Percentiles rank a stretch among this genome's conserved stretches.
These are phyloP conservation scores for Mionectes macconnelli DNA, from an alignment of 2,113 vertebrate genomes.

Conservation along the genomic window DNA sequence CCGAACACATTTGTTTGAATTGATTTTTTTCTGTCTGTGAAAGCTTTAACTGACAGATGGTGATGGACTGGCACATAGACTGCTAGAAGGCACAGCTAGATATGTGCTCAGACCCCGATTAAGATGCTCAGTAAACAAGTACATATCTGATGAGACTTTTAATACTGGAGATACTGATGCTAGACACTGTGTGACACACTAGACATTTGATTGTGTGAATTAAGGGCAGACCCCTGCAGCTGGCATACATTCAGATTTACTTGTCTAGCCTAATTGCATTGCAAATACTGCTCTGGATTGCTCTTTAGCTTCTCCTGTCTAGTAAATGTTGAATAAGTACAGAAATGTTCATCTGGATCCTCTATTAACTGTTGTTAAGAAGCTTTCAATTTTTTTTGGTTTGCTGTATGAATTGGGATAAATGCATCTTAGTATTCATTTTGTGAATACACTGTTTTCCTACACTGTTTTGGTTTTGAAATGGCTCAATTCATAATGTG, in stretches of 20 bases:
- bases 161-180: constrained; percentile 59
- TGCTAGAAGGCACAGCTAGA: constrained; percentile 36
- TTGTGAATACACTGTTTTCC: constrained; percentile 32
- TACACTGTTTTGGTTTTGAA: constrained; percentile 44
- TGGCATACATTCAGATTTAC: constrained; percentile 72
- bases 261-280: constrained; percentile 78
- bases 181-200: constrained; percentile 40
- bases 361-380: constrained; percentile 31
- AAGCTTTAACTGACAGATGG: constrained; percentile 75
- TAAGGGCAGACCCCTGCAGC: constrained; percentile 70
- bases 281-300: constrained; percentile 74
- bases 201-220: constrained; percentile 75
- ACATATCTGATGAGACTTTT: constrained; percentile 71
- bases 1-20: constrained; percentile 62
- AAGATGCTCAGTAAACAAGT: constrained; percentile 62
- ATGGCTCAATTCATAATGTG: constrained; percentile 55
- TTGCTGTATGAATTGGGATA: constrained; percentile 11
- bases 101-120: constrained; percentile 25
- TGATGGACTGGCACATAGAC: constrained; percentile 57
- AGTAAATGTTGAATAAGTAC: constrained; percentile 43
- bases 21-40: constrained; percentile 53
- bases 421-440: constrained; percentile 36
- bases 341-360: constrained; percentile 35
- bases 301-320: constrained; percentile 44
- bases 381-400: constrained; percentile 16